phyloP scores from a whole-genome alignment of 2,888 invertebrate genomes.

The Nineta flava region DNA sequence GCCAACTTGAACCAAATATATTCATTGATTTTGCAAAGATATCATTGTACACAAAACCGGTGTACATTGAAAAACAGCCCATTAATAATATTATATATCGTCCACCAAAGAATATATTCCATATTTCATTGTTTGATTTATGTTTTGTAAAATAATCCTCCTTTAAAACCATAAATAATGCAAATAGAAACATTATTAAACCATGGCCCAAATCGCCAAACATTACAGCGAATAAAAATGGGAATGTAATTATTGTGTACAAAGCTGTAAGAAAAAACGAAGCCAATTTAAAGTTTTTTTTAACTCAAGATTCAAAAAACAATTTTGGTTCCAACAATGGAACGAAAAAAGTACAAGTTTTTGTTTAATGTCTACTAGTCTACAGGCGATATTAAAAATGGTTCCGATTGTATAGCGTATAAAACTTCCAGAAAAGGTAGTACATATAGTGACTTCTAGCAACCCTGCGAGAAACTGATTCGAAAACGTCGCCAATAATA shows the following conservation, averaged over 20 bases:
- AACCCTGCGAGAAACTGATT: too few relatives aligned
- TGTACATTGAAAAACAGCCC: conserved; percentile 60
- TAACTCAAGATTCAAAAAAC: background rate
- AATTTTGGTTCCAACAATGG: background rate
- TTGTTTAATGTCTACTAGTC: too few relatives aligned
- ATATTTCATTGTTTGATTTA: conserved; percentile 44
- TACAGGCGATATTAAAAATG: too few relatives aligned
- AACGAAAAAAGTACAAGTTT: background rate
- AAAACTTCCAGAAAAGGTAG: too few relatives aligned
- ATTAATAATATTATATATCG: conserved; percentile 58
- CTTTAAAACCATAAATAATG: conserved; percentile 41
- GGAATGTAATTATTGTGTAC: conserved; percentile 59
- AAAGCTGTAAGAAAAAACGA: conserved; percentile 33
- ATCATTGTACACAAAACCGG: conserved; percentile 60
- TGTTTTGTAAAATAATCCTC: conserved; percentile 40
- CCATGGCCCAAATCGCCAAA: conserved; percentile 65
- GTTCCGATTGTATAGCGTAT: too few relatives aligned
- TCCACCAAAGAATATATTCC: conserved; percentile 55
- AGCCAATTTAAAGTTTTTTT: background rate
- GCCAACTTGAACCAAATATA: conserved; percentile 51
- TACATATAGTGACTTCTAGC: too few relatives aligned
- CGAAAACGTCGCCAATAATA: too few relatives aligned
- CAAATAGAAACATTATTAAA: conserved; percentile 46
- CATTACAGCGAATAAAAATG: conserved; percentile 65
- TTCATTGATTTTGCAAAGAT: conserved; percentile 54